Conservation (phyloP, 2,113 vertebrate species). For the Rattus rattus region DNA sequence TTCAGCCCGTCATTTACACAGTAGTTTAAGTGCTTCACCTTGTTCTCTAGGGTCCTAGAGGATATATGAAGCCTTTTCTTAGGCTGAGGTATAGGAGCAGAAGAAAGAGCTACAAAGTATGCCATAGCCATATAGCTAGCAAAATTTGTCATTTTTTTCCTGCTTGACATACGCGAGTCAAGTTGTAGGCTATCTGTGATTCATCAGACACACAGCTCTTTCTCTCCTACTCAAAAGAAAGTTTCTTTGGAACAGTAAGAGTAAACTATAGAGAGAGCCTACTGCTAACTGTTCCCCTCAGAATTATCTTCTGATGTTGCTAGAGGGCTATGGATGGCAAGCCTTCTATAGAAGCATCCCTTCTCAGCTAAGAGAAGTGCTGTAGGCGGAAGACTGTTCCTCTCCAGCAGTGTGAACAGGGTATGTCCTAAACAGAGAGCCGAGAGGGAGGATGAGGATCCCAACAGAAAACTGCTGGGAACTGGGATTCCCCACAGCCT, state of each 20-base stretch:
- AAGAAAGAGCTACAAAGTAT: background rate
- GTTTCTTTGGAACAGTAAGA: background rate
- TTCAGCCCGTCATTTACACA: background rate
- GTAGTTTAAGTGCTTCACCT: background rate
- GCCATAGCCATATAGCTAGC: background rate
- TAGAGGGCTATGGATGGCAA: background rate
- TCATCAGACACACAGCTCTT: background rate
- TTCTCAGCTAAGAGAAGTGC: background rate
- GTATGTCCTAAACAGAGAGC: background rate
- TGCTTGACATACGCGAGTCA: background rate
- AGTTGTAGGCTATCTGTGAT: background rate
- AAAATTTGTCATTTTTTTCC: background rate
- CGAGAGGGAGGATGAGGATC: background rate
- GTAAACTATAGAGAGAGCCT: slow-evolving; percentile 15
- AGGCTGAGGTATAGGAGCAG: background rate
- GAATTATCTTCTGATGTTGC: background rate
- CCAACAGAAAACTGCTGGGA: slow-evolving; percentile 11
- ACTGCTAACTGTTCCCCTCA: background rate
- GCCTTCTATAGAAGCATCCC: background rate
- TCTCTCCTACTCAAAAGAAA: slow-evolving; percentile 13
- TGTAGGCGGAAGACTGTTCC: background rate
- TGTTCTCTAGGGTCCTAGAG: background rate
- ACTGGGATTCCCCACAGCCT: background rate
- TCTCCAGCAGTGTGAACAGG: background rate
- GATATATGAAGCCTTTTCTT: slow-evolving; percentile 42